These are phyloP conservation scores for Lepilemur ruficaudatus DNA, from an alignment of 2,797 vertebrate genomes.

Conservation along the genomic window DNA sequence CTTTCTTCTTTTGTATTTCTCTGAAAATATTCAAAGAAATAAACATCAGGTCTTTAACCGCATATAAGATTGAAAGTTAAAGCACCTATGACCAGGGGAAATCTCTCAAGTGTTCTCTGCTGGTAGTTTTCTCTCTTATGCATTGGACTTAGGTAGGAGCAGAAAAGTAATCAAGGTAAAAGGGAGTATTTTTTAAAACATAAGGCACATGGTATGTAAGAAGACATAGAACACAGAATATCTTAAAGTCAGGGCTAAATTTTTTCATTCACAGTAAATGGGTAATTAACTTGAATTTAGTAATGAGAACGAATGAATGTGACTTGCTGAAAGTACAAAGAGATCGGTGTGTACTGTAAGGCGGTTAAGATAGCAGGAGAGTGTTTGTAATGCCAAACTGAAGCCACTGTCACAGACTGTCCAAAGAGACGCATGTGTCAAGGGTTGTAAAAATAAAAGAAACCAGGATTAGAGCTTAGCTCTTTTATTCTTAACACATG, in stretches of 20 bases:
- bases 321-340: neutral
- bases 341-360: too few species aligned
- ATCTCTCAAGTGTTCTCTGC: neutral
- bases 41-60: neutral
- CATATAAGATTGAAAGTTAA: neutral
- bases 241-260: neutral
- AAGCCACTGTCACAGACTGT: neutral
- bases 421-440: neutral
- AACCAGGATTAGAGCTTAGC: neutral
- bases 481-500: neutral
- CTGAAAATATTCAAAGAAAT: neutral
- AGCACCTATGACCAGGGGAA: neutral
- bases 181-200: neutral
- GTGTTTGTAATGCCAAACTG: too few species aligned
- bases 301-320: neutral
- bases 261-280: neutral
- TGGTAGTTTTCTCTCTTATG: neutral
- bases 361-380: neutral
- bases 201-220: neutral
- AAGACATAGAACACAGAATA: neutral
- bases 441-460: neutral
- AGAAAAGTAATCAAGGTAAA: neutral
- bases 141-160: neutral
- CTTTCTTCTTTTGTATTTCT: neutral
- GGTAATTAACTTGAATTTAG: neutral